Conservation (phyloP, 2,888 invertebrate genomes). For the Callyntrura guangdongensis region DNA sequence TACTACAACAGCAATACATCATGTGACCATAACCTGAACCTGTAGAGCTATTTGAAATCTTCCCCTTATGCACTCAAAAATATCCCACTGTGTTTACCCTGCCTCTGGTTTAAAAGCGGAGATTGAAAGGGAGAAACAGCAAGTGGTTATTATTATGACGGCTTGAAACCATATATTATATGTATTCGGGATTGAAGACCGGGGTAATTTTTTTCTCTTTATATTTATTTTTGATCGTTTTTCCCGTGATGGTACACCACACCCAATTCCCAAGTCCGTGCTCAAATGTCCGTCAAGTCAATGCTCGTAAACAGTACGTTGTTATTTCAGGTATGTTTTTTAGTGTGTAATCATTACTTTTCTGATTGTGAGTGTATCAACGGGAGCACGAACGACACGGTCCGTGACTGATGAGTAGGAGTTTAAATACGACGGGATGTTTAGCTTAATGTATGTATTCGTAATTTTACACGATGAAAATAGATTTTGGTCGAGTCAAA, state of each 20-base stretch:
- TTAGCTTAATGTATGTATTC: slow-evolving; percentile 2
- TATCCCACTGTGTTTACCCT: slow-evolving; percentile 21
- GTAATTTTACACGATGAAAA: background rate
- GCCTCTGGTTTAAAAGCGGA: background rate
- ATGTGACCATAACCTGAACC: too few species aligned
- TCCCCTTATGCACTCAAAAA: background rate
- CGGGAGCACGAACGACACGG: slow-evolving; percentile 70
- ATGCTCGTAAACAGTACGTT: too few species aligned
- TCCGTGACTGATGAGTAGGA: slow-evolving; percentile 59
- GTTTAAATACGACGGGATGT: slow-evolving; percentile 15
- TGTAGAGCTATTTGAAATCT: slow-evolving; percentile 1
- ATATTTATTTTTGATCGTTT: slow-evolving; percentile 20
- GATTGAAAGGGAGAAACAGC: slow-evolving; percentile 53
- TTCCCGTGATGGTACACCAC: slow-evolving; percentile 51
- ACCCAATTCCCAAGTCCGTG: slow-evolving; percentile 65
- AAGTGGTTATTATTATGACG: slow-evolving; percentile 53
- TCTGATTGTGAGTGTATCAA: background rate
- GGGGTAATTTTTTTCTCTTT: background rate
- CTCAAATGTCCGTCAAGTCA: too few species aligned
- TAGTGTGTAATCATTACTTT: slow-evolving; percentile 36
- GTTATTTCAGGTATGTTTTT: background rate
- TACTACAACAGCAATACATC: background rate
- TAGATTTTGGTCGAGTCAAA: slow-evolving; percentile 16
- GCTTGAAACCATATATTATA: background rate
- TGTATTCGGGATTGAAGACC: background rate